These are phyloP conservation scores for Oryzias celebensis DNA, from an alignment of 2,113 vertebrate species.

Conservation along the genomic window DNA sequence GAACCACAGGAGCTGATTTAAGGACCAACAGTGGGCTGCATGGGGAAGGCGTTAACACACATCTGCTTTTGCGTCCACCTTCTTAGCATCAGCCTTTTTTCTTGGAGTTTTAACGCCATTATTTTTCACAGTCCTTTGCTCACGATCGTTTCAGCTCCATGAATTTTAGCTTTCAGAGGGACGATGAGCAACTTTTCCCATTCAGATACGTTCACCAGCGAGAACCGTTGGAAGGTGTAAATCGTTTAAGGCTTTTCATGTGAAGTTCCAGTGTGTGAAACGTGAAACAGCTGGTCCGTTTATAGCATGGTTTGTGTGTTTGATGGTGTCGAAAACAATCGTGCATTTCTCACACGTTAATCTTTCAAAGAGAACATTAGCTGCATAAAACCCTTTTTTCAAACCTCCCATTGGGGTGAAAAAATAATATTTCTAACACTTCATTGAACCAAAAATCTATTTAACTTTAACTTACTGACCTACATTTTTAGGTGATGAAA, in stretches of 20 bases:
- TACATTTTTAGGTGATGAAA: neutral
- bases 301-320: conserved; percentile 6
- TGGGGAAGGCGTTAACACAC: no score
- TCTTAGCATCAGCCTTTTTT: no score
- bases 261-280: conserved; percentile 31
- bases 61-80: no score
- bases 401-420: neutral
- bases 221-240: conserved; percentile 25
- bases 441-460: no score
- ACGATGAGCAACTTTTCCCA: conserved; percentile 38
- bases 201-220: conserved; percentile 55
- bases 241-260: conserved; percentile 21
- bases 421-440: neutral
- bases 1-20: no score
- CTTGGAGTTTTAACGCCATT: no score
- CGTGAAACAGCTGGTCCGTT: neutral
- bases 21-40: no score
- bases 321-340: conserved; percentile 1
- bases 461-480: no score
- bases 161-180: neutral
- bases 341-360: no score
- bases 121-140: no score
- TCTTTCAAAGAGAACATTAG: no score
- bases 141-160: conserved; percentile 1
- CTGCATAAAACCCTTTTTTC: no score